Base-by-base conservation (phyloP, 2,797 vertebrate genomes). In the Linurgus olivaceus region DNA sequence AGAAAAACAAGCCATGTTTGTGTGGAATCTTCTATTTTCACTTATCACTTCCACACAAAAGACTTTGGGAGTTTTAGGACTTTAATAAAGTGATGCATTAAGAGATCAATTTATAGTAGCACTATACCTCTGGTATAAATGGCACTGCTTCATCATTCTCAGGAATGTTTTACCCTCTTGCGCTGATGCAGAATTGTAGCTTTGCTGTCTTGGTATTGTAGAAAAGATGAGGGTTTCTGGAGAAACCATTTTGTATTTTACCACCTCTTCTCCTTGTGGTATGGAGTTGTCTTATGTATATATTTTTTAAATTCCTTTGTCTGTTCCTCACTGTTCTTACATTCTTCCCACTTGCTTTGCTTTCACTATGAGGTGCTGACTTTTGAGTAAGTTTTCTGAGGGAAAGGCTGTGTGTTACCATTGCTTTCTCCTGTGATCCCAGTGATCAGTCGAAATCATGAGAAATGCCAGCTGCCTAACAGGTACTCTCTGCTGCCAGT, bases 241-340 rank as follows among this genome's bases (percentile, higher is more conserved):
- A 73, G 13, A 71, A 63, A 55, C 6, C 0, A 25, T 59, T 78
- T 67, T 93, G 6, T 31, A 9, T 33, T 17, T 74, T 50, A 19
- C 6, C 17, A 47, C 3, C 4, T 35, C 25, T 19, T 9, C 19
- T 35, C 25, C 26, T 80, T 54, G 16, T 2, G 8, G 4, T 29
- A 37, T 3, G 2, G 17, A 50, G 5, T n/a, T 66, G 6, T 55
- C n/a, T 50, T 28, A 37, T 13, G 3, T 7, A 2, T 11, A 4
- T 38, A 11, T 26, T 33, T 54, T 29, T n/a, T 0, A 11, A 16
- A 37, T 57, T 78, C 7, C 9, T 73, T 48, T 1, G 0, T 31
- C 15, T 47, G 10, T 25, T 88, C 19, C 21, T 77, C 33, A 19
- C 5, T 79, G 7, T 33, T 82, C 14, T 70, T 59, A 15, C 1